Percentiles rank a stretch among this genome's conserved stretches.
phyloP scores from a whole-genome alignment of 2,888 invertebrate species.

The Thereva unica region DNA sequence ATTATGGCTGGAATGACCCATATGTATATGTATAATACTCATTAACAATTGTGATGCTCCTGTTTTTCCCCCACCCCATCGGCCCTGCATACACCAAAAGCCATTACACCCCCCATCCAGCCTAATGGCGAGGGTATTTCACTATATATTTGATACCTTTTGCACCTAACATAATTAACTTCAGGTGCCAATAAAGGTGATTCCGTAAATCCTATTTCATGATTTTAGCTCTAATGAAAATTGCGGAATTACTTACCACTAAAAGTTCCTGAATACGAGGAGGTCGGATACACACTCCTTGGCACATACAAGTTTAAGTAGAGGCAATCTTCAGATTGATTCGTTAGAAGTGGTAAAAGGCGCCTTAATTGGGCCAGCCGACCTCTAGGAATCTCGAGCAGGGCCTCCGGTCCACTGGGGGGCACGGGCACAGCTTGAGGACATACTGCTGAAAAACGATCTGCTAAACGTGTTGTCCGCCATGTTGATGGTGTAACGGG shows the following conservation, averaged over 20 bases:
- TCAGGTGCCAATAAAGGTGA: no score
- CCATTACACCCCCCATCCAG: no score
- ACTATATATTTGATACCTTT: no score
- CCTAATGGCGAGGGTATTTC: no score
- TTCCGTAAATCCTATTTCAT: no score
- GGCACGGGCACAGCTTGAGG: conserved; percentile 76
- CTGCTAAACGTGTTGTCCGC: conserved; percentile 79
- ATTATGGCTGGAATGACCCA: no score
- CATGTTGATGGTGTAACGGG: conserved; percentile 90
- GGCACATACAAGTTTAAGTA: conserved; percentile 97
- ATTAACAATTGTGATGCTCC: no score
- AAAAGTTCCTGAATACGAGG: conserved; percentile 22
- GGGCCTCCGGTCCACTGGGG: conserved; percentile 60
- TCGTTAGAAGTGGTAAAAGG: conserved; percentile 79
- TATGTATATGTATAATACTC: no score
- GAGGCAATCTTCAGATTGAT: conserved; percentile 97
- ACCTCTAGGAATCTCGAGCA: conserved; percentile 78
- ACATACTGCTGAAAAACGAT: conserved; percentile 83
- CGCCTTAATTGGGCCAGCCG: conserved; percentile 83
- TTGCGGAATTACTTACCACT: conserved; percentile 29
- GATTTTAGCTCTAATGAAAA: background rate
- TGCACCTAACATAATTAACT: no score
- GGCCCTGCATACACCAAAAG: no score
- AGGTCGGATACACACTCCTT: conserved; percentile 59
- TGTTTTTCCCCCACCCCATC: no score